Evolutionary conservation across 2,113 vertebrate species (phyloP), one percentile per base, ranked within the genome.

Genomic region (Anolis carolinensis): DNA sequence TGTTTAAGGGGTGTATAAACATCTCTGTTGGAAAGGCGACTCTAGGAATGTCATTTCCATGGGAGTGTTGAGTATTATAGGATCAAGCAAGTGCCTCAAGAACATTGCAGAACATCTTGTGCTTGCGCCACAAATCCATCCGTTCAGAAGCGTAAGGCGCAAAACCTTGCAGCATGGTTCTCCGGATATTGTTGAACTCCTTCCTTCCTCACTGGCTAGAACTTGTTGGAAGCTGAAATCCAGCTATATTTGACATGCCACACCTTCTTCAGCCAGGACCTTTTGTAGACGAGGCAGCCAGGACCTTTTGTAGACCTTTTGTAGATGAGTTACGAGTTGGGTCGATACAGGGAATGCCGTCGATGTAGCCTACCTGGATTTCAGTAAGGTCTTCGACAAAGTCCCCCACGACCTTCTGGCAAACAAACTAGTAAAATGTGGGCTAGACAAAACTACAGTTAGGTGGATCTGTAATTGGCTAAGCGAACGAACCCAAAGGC

Each of bases 51-150:
- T 85, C 93, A 83, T 93, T 85, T 93, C 75, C 79, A 18, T 80
- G 87, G 83, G 89, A 94, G 88, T 78, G 84, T 91, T 88, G 76
- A 89, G 93, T 44, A 95, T 89, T 90, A 91, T 84, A 93, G 91
- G 89, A 93, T 95, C 93, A 93, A 94, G 93, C 92, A 91, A 93
- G 10, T 95, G 93, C 93, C 90, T 93, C 84, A 76, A 94, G 87
- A 92, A 92, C 90, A 68, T 91, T 86, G 86, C 21, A 27, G 62
- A 91, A 84, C 88, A 34, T 1, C 34, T 20, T 25, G 36, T 23
- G 16, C 13, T 62, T 13, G 18, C 1, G 18, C 55, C 16, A 7
- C 7, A 65, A 80, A 80, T 14, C 2, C 2, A 36, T 23, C 39
- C 25, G 23, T n/a, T 67, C 30, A 10, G 36, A 52, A 82, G 52